Evolutionary conservation across 2,797 vertebrate species (phyloP).

Genomic region (Otus scops): DNA sequence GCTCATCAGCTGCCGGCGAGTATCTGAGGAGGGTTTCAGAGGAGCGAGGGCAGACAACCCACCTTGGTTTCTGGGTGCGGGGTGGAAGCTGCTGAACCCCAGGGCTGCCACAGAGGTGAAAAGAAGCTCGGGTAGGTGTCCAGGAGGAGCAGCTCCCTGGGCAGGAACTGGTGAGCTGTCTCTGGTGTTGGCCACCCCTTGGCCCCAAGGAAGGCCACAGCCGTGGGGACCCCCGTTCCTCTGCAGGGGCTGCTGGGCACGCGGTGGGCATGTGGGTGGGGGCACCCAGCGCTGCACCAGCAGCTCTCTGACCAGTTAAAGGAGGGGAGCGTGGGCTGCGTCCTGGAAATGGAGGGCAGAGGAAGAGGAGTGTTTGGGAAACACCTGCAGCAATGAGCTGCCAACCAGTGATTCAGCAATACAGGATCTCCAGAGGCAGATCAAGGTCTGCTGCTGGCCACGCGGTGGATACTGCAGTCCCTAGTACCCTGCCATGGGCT

Average conservation of each 20-base stretch:
- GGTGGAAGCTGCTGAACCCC: neutral
- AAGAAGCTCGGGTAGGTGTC: neutral
- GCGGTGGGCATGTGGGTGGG: neutral
- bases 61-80: neutral
- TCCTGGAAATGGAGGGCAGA: neutral
- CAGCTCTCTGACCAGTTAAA: fast-evolving
- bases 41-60: neutral
- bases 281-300: neutral
- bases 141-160: neutral
- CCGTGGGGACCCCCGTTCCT: neutral
- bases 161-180: neutral
- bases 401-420: neutral
- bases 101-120: neutral
- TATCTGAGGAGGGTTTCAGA: neutral
- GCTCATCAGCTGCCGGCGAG: neutral
- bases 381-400: neutral
- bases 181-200: too few relatives aligned
- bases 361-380: neutral
- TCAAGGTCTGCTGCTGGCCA: neutral
- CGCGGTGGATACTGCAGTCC: fast-evolving
- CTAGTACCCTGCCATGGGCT: neutral
- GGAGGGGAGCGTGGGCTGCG: neutral
- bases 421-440: neutral
- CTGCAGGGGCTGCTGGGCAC: neutral
- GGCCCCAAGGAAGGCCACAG: neutral